These are phyloP conservation scores for Dasyprocta punctata DNA, from an alignment of 2,113 vertebrate genomes.

Conservation along the genomic window DNA sequence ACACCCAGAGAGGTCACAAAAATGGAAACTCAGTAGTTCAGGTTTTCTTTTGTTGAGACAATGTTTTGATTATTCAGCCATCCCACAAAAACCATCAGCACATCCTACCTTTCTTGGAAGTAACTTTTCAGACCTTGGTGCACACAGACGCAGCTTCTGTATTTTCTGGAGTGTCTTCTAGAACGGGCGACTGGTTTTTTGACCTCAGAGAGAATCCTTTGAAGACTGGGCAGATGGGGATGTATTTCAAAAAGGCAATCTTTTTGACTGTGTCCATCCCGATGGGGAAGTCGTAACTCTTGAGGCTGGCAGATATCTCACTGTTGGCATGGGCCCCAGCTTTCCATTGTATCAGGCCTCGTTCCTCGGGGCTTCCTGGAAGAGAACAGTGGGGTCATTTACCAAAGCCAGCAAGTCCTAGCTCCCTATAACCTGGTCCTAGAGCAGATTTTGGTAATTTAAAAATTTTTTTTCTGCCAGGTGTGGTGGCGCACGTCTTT, in stretches of 20 bases:
- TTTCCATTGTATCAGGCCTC: conserved; percentile 93
- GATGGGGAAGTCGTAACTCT: conserved; percentile 93
- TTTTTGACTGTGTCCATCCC: conserved; percentile 90
- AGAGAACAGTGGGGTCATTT: neutral
- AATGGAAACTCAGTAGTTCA: conserved; percentile 26
- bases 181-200: neutral
- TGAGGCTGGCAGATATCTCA: conserved; percentile 76
- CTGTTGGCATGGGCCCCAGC: conserved; percentile 86
- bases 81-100: conserved; percentile 22
- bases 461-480: neutral
- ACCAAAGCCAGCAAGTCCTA: neutral
- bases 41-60: conserved; percentile 22
- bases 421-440: neutral
- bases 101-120: conserved; percentile 38
- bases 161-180: neutral
- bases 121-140: conserved; percentile 87
- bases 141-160: conserved; percentile 68
- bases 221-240: conserved; percentile 95
- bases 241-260: conserved; percentile 84
- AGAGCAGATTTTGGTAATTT: neutral
- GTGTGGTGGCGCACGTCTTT: too few species aligned
- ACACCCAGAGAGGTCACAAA: neutral
- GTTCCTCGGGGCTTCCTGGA: conserved; percentile 91
- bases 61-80: conserved; percentile 2
- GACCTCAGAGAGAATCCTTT: conserved; percentile 86